Percentiles rank a stretch among this genome's conserved stretches.
phyloP scores from a whole-genome alignment of 2,797 vertebrate genomes.

The Periophthalmus magnuspinnatus region DNA sequence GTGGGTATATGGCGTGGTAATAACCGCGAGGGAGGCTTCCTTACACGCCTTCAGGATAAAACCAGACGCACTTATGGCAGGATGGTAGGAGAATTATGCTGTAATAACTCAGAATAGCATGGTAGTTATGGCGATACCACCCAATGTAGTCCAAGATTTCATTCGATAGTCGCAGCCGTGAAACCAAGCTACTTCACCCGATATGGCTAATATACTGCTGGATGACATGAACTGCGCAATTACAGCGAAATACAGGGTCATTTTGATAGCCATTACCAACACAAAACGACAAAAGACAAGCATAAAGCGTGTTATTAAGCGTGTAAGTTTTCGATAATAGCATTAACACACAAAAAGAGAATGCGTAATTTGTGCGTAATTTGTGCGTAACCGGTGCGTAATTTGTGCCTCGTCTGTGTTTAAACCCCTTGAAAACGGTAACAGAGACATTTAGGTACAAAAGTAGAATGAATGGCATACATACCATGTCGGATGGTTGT shows the following conservation, averaged over 20 bases:
- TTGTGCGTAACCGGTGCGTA: slow-evolving; percentile 1
- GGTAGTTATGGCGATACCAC: slow-evolving; percentile 19
- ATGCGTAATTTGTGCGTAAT: slow-evolving; percentile 1
- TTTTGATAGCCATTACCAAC: slow-evolving; percentile 13
- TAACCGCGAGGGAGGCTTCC: slow-evolving; percentile 5
- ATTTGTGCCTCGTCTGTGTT: background rate
- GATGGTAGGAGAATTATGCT: slow-evolving; percentile 34
- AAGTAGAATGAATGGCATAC: slow-evolving; percentile 64
- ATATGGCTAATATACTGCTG: slow-evolving; percentile 27
- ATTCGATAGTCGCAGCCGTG: slow-evolving; percentile 27
- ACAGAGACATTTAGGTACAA: background rate
- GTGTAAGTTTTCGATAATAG: slow-evolving; percentile 23
- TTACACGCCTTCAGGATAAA: slow-evolving; percentile 42
- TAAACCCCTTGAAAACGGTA: background rate
- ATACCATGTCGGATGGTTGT: slow-evolving; percentile 74
- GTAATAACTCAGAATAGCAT: slow-evolving; percentile 49
- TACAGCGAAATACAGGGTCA: slow-evolving; percentile 35
- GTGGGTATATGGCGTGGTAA: background rate
- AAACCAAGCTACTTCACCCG: slow-evolving; percentile 33
- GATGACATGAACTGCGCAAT: slow-evolving; percentile 69
- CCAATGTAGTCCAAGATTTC: slow-evolving; percentile 37
- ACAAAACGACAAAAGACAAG: background rate
- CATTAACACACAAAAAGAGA: background rate
- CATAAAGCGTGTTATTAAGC: background rate
- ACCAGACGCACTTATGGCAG: slow-evolving; percentile 27